phyloP scores from a whole-genome alignment of 2,888 invertebrate genomes.

The Gortyna flavago region DNA sequence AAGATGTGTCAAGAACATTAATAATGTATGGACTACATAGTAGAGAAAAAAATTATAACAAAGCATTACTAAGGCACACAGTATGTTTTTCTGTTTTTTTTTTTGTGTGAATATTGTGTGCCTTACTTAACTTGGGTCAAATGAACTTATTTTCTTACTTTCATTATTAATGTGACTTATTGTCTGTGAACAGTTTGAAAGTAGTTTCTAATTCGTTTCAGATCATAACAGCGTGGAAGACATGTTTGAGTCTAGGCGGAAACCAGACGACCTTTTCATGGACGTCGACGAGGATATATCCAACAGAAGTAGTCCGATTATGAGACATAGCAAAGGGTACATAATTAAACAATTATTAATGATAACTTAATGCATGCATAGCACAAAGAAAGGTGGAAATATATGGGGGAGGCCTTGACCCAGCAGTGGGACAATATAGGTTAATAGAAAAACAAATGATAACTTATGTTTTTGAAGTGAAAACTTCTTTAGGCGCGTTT shows the following conservation, averaged over 20 bases:
- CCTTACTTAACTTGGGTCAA: not conserved
- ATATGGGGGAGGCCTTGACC: too few species aligned
- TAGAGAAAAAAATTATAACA: too few species aligned
- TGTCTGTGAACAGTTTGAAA: not conserved
- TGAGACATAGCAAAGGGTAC: constrained; percentile 77
- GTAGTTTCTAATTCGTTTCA: constrained; percentile 57
- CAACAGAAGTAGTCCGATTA: constrained; percentile 80
- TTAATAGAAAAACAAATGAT: too few species aligned
- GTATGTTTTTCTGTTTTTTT: too few species aligned
- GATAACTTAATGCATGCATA: not conserved
- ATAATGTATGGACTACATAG: not conserved
- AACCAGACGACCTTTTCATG: constrained; percentile 79
- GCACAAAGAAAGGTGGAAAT: too few species aligned
- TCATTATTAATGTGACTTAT: not conserved
- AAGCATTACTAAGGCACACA: not conserved
- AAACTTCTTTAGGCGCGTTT: too few species aligned
- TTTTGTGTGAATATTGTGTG: not conserved
- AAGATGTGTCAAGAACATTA: not conserved
- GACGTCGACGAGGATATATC: constrained; percentile 80
- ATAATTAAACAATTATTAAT: not conserved
- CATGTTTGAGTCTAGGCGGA: constrained; percentile 71
- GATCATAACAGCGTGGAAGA: constrained; percentile 77
- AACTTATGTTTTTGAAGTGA: too few species aligned
- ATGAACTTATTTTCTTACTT: not conserved
- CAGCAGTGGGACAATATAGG: too few species aligned